These are phyloP conservation scores for Allolobophora icterica DNA, from an alignment of 2,888 invertebrate genomes.

Conservation along the genomic window DNA sequence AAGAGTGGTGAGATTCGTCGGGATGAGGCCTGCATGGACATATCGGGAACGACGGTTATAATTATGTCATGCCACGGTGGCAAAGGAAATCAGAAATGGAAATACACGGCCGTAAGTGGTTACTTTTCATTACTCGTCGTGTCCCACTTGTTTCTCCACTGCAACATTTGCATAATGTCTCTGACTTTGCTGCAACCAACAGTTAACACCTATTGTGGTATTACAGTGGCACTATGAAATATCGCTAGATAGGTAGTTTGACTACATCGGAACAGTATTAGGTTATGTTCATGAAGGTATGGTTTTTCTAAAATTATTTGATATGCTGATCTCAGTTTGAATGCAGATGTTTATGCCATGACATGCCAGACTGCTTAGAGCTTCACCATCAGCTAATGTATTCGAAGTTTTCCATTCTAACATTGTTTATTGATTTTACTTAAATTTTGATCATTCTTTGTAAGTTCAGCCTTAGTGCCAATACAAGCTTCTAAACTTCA, in stretches of 20 bases:
- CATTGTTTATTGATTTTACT: background rate
- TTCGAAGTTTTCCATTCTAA: background rate
- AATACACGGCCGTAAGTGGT: slow-evolving; percentile 61
- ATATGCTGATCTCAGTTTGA: background rate
- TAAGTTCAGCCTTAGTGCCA: background rate
- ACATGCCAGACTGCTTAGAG: background rate
- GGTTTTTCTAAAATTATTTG: background rate
- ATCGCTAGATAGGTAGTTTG: no score
- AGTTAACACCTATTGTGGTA: no score
- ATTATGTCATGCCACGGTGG: slow-evolving; percentile 68
- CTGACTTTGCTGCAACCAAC: no score
- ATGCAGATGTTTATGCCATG: background rate
- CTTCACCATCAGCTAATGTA: background rate
- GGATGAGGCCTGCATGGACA: slow-evolving; percentile 63
- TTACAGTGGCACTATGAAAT: no score
- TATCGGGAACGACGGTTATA: slow-evolving; percentile 61
- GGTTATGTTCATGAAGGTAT: no score
- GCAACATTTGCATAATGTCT: no score
- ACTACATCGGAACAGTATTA: no score
- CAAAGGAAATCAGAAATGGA: slow-evolving; percentile 69
- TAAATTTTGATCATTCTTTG: background rate
- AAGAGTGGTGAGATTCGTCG: slow-evolving; percentile 62
- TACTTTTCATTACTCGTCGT: background rate
- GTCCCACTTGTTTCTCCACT: no score
- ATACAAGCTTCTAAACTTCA: background rate